Evolutionary conservation across 2,797 vertebrate species (phyloP).

Genomic region (Synanceia verrucosa): DNA sequence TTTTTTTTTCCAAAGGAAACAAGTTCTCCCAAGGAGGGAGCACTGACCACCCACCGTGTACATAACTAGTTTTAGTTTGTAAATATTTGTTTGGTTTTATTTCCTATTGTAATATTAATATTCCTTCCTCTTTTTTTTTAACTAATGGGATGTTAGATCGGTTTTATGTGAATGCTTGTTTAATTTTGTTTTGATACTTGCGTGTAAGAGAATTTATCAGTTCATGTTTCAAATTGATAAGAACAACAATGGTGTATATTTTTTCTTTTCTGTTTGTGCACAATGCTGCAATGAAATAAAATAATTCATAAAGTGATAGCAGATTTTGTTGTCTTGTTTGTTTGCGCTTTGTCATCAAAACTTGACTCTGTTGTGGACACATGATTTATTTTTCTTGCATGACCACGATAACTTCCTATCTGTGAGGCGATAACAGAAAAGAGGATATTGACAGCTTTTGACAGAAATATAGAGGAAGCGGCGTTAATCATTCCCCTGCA

Average conservation of each 20-base stretch:
- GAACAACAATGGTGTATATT: conserved; percentile 62
- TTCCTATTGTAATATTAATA: conserved; percentile 68
- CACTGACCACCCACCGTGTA: conserved; percentile 69
- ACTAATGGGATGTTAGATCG: conserved; percentile 75
- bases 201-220: conserved; percentile 58
- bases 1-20: conserved; percentile 49
- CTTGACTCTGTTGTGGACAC: background rate
- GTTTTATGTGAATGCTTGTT: conserved; percentile 58
- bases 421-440: conserved; percentile 23
- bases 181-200: conserved; percentile 73
- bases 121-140: conserved; percentile 62
- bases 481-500: conserved; percentile 62
- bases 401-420: background rate
- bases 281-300: conserved; percentile 66
- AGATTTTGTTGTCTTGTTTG: background rate
- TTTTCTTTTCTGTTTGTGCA: conserved; percentile 66
- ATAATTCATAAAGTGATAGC: conserved; percentile 44
- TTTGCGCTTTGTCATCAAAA: background rate
- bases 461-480: background rate
- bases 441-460: conserved; percentile 40
- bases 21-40: conserved; percentile 53
- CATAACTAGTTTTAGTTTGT: conserved; percentile 72
- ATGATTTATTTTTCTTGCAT: background rate
- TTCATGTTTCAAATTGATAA: conserved; percentile 61
- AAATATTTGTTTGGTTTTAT: conserved; percentile 77